Evolutionary conservation across 2,113 vertebrate genomes (phyloP).

Genomic region (Capricornis sumatraensis): DNA sequence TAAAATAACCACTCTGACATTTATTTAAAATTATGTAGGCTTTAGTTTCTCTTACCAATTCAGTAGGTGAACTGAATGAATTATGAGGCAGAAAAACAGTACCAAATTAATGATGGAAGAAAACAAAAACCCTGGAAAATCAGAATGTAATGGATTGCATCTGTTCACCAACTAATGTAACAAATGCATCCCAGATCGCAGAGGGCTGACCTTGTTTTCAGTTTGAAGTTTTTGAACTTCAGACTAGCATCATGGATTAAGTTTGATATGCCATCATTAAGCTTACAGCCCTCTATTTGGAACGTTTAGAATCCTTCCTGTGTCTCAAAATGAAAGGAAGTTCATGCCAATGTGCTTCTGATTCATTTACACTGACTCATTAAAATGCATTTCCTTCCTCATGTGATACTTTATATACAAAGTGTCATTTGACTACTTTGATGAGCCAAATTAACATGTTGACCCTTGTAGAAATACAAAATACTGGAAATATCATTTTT

Average conservation of each 20-base stretch:
- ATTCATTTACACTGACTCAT: constrained; percentile 50
- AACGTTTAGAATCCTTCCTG: constrained; percentile 18
- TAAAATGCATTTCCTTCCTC: constrained; percentile 1
- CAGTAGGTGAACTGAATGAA: constrained; percentile 11
- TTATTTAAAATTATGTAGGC: not conserved
- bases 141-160: constrained; percentile 24
- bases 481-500: not conserved
- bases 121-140: constrained; percentile 40
- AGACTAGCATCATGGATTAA: not conserved
- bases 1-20: not conserved
- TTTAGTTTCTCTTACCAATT: constrained; percentile 4
- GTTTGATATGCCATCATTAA: not conserved
- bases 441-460: constrained; percentile 25
- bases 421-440: not conserved
- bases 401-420: not conserved
- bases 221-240: not conserved
- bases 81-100: constrained; percentile 12
- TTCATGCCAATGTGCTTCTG: not conserved
- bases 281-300: not conserved
- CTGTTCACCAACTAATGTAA: not conserved
- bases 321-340: constrained; percentile 31
- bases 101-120: not conserved
- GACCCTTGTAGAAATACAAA: not conserved
- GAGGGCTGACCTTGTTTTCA: not conserved
- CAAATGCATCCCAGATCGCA: not conserved